Conservation (phyloP, 2,113 vertebrate species). For the Clarias macrocephalus region DNA sequence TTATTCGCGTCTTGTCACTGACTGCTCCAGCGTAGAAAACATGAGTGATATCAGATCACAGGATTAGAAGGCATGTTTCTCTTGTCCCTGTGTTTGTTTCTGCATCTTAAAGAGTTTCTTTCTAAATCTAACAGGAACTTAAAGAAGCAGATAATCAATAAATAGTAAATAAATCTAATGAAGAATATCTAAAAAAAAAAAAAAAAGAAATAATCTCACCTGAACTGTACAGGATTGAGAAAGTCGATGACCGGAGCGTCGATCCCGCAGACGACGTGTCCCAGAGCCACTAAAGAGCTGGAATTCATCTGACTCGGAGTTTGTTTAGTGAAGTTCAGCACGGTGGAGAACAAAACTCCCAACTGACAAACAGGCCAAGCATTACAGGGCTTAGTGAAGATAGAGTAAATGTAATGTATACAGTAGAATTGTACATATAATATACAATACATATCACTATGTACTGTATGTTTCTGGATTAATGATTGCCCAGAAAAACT, state of each 20-base stretch:
- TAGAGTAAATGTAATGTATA: background rate
- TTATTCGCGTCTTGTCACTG: background rate
- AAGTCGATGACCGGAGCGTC: slow-evolving; percentile 61
- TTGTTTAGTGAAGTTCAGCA: slow-evolving; percentile 67
- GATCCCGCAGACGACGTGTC: slow-evolving; percentile 75
- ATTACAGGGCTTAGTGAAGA: background rate
- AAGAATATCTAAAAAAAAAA: too few relatives aligned
- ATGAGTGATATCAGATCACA: background rate
- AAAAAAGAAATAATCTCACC: slow-evolving; percentile 60
- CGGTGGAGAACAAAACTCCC: slow-evolving; percentile 59
- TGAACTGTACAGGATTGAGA: slow-evolving; percentile 75
- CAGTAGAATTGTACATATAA: background rate
- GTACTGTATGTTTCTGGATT: background rate
- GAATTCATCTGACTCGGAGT: slow-evolving; percentile 69
- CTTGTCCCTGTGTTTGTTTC: background rate
- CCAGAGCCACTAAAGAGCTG: slow-evolving; percentile 73
- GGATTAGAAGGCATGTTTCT: background rate
- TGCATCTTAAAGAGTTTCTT: background rate
- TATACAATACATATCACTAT: background rate
- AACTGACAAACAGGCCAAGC: slow-evolving; percentile 60
- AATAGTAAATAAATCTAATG: background rate
- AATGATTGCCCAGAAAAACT: background rate
- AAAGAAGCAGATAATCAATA: background rate
- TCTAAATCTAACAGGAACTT: too few relatives aligned
- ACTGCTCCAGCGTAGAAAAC: background rate